Evolutionary conservation across 1,140 invertebrate species (phyloP).

Genomic region (Calliphora vicina): DNA sequence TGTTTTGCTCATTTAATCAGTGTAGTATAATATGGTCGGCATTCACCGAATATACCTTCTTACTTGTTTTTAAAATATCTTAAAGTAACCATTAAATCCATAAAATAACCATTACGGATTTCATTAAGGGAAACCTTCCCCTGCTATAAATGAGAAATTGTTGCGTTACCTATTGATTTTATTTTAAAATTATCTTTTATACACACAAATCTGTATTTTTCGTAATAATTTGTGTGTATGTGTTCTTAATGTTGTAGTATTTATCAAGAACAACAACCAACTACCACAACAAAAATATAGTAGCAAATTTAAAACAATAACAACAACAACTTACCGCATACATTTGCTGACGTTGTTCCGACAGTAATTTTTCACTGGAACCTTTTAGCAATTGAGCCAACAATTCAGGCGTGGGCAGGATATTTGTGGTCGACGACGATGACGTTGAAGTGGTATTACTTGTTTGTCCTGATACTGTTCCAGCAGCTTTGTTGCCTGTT

Average conservation of each 20-base stretch:
- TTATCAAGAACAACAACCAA: no score
- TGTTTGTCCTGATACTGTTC: slow-evolving; percentile 40
- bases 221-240: no score
- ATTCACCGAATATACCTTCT: no score
- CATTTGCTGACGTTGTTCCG: slow-evolving; percentile 61
- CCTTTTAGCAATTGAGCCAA: slow-evolving; percentile 77
- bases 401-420: slow-evolving; percentile 74
- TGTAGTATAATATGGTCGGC: no score
- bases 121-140: not conserved
- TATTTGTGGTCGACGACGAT: slow-evolving; percentile 43
- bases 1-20: no score
- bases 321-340: slow-evolving; percentile 53
- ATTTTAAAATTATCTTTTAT: not conserved
- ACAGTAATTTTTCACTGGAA: slow-evolving; percentile 76
- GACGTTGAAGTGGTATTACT: slow-evolving; percentile 37
- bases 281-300: not conserved
- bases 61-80: no score
- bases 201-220: not conserved
- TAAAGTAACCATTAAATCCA: no score
- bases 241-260: not conserved
- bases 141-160: not conserved
- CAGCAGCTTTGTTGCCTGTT: slow-evolving; percentile 3
- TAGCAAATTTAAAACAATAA: not conserved
- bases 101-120: no score
- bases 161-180: not conserved